Conservation (phyloP, 2,113 vertebrate species). For the Cathartes aura region DNA sequence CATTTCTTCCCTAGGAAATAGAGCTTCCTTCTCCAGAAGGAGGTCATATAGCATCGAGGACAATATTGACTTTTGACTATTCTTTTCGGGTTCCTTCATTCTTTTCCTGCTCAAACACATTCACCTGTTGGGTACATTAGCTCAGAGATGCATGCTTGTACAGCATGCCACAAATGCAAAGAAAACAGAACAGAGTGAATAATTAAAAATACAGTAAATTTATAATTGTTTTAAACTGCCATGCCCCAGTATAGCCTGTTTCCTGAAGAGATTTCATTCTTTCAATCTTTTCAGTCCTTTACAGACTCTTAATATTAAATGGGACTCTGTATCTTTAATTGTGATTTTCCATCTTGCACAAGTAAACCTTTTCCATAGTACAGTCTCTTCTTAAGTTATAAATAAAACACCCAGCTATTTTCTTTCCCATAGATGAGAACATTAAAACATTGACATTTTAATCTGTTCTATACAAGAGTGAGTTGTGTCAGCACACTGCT, state of each 20-base stretch:
- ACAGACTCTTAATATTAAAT: slow-evolving; percentile 31
- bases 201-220: background rate
- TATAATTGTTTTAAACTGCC: background rate
- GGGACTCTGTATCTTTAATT: slow-evolving; percentile 63
- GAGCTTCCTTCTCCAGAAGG: background rate
- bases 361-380: slow-evolving; percentile 63
- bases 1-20: background rate
- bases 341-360: slow-evolving; percentile 56
- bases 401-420: slow-evolving; percentile 79
- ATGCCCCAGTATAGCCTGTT: background rate
- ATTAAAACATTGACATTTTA: slow-evolving; percentile 81
- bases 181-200: background rate
- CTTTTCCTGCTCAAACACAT: background rate
- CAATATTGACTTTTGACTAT: background rate
- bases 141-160: background rate
- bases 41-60: background rate
- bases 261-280: background rate
- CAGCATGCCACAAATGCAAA: background rate
- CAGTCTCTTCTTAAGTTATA: slow-evolving; percentile 73
- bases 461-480: slow-evolving; percentile 79
- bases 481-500: slow-evolving; percentile 80
- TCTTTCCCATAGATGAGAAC: slow-evolving; percentile 79
- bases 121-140: background rate
- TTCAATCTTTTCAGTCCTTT: background rate
- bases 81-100: background rate